Base-by-base conservation (phyloP, 2,113 vertebrate species). In the Gobiocypris rarus region DNA sequence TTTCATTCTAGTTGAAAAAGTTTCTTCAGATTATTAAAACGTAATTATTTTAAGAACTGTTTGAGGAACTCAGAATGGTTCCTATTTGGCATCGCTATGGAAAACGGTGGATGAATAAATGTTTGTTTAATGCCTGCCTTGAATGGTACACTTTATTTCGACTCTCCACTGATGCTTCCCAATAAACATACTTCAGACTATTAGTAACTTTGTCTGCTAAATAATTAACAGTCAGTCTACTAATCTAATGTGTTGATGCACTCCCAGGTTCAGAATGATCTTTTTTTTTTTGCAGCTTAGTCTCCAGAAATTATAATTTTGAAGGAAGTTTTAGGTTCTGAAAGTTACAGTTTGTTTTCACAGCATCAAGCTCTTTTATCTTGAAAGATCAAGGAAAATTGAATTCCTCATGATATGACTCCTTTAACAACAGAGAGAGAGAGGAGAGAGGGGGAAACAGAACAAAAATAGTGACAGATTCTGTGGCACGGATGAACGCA, bases 391-490 rank as follows among this genome's bases (percentile, higher is more conserved):
- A 75, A 75, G 73, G 48, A 75, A 75, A 52, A 52, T 17, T 22
- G 48, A 26, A 52, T 52, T 75, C 22, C 52, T 59, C 31, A 77
- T 77, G 54, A 59, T 75, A 77, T 41, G 22, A 38, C 54, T 19
- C 22, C 77, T 80, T 80, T 78, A 24, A 59, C 22, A n/a, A 48
- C 5, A 38, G 4, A 50, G n/a, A 41, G 4, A 50, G n/a, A 24
- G 38, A 28, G 38, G 26, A 22, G 41, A 45, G 24, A 80, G 41
- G 28, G 38, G 15, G 24, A 65, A 22, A 43, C 1, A 1, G 38
- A 43, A 41, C 10, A 67, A 81, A n/a, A 67, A 81, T n/a, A 50
- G 77, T 80, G 79, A n/a, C 24, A 69, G 43, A 81, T 52, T 81
- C 28, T 69, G 63, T 65, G 61, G 79, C 43, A 69, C 11, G 17